A percentile compares a stretch with the other conserved stretches of the same genome.
Conservation (phyloP, 2,797 vertebrate genomes). For the Oryzias sinensis region DNA sequence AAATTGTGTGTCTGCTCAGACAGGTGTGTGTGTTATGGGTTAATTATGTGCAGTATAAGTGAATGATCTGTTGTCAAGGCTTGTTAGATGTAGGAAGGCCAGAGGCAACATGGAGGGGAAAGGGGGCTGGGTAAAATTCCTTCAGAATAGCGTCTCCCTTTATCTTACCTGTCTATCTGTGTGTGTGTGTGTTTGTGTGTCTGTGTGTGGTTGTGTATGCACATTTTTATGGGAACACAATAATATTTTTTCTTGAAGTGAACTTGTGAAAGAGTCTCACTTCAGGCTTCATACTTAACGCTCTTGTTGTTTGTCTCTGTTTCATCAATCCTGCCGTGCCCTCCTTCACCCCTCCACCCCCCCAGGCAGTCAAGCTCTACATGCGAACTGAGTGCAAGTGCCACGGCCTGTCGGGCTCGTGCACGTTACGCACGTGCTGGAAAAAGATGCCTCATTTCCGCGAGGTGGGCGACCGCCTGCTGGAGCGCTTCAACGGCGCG, state of each 20-base stretch:
- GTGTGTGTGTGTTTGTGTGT: conserved; percentile 33
- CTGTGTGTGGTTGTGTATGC: conserved; percentile 26
- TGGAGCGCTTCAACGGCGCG: conserved; percentile 95
- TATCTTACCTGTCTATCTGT: conserved; percentile 79
- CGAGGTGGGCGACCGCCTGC: conserved; percentile 90
- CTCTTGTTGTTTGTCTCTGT: conserved; percentile 15
- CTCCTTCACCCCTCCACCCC: conserved; percentile 23
- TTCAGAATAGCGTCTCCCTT: conserved; percentile 78
- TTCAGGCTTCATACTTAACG: conserved; percentile 25
- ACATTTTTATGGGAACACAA: conserved; percentile 44
- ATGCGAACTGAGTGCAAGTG: conserved; percentile 98
- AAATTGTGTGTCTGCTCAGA: too few species aligned
- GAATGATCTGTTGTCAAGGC: conserved; percentile 80
- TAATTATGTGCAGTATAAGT: conserved; percentile 80
- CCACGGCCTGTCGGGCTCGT: conserved; percentile 94
- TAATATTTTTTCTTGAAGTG: conserved; percentile 40
- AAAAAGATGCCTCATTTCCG: conserved; percentile 97
- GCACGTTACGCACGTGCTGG: conserved; percentile 96
- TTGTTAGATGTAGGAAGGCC: conserved; percentile 78
- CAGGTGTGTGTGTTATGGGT: conserved; percentile 69
- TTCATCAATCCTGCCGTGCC: conserved; percentile 27
- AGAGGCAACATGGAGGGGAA: conserved; percentile 68
- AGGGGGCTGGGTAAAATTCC: conserved; percentile 76
- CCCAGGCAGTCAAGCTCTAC: conserved; percentile 93
- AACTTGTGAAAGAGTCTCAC: conserved; percentile 23